These are phyloP conservation scores for Anabacerthia variegaticeps DNA, from an alignment of 2,797 vertebrate genomes.

Conservation along the genomic window DNA sequence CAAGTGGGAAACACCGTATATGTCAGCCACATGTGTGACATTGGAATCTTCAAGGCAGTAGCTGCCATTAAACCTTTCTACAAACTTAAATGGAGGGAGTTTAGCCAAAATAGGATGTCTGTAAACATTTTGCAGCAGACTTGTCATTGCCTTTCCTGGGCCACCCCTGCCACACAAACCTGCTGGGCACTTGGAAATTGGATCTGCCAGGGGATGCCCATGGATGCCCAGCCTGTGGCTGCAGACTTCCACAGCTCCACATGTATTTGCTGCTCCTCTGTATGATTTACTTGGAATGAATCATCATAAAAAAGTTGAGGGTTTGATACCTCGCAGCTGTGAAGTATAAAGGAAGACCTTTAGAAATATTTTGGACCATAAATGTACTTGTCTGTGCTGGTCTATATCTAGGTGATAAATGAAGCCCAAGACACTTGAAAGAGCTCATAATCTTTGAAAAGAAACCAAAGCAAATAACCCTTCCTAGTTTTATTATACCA, in stretches of 20 bases:
- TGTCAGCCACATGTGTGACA: not conserved
- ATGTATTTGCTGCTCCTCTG: not conserved
- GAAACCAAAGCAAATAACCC: not conserved
- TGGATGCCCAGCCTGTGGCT: accelerated
- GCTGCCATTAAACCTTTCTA: not conserved
- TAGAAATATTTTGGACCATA: not conserved
- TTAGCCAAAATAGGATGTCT: not conserved
- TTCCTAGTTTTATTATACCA: not conserved
- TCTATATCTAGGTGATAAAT: slow-evolving; percentile 32
- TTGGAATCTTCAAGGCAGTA: not conserved
- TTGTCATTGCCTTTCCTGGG: not conserved
- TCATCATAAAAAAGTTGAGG: not conserved
- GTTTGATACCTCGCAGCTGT: not conserved
- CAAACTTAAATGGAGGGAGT: not conserved
- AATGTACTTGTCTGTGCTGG: not conserved
- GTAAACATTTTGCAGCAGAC: not conserved
- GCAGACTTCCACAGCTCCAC: not conserved
- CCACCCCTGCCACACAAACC: not conserved
- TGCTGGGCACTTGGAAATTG: not conserved
- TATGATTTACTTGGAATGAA: not conserved
- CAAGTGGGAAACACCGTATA: accelerated
- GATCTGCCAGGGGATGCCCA: not conserved
- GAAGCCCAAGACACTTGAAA: slow-evolving; percentile 12
- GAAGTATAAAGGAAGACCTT: not conserved
- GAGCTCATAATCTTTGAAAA: slow-evolving; percentile 21